These are phyloP conservation scores for Allacma fusca DNA, from an alignment of 2,888 invertebrate species.

Conservation along the genomic window DNA sequence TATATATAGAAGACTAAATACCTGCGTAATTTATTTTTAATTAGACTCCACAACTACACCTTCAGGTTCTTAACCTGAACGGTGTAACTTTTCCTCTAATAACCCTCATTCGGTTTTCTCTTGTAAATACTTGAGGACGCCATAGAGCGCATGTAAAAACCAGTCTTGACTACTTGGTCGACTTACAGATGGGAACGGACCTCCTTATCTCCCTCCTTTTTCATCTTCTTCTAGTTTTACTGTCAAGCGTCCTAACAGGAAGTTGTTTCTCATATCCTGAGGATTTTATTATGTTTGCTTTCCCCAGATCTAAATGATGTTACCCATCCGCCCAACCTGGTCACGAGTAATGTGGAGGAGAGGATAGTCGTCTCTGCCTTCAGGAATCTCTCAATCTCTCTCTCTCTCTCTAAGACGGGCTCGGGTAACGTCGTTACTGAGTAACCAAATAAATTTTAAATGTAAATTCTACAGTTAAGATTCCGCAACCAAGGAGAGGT, in stretches of 20 bases:
- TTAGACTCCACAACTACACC: not conserved
- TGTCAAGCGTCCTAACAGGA: not conserved
- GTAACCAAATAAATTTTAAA: not conserved
- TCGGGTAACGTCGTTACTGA: too few relatives aligned
- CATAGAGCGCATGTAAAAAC: too few relatives aligned
- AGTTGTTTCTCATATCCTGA: constrained; percentile 22
- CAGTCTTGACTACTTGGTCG: too few relatives aligned
- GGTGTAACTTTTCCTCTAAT: not conserved
- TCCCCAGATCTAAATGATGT: constrained; percentile 10
- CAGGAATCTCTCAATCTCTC: too few relatives aligned
- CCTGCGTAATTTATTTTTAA: constrained; percentile 22
- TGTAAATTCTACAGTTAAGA: too few relatives aligned
- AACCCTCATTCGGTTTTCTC: not conserved
- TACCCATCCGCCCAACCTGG: not conserved
- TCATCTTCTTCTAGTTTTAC: not conserved
- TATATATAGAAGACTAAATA: constrained; percentile 13
- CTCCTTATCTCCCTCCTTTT: too few relatives aligned
- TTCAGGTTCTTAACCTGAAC: not conserved
- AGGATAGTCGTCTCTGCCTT: too few relatives aligned
- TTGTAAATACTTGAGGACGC: not conserved
- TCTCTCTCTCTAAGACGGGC: too few relatives aligned
- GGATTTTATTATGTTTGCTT: constrained; percentile 22
- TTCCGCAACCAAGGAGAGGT: too few relatives aligned
- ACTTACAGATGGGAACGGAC: too few relatives aligned
- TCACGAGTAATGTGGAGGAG: not conserved